Evolutionary conservation across 2,113 vertebrate genomes (phyloP).

Genomic region (Hemicordylus capensis): DNA sequence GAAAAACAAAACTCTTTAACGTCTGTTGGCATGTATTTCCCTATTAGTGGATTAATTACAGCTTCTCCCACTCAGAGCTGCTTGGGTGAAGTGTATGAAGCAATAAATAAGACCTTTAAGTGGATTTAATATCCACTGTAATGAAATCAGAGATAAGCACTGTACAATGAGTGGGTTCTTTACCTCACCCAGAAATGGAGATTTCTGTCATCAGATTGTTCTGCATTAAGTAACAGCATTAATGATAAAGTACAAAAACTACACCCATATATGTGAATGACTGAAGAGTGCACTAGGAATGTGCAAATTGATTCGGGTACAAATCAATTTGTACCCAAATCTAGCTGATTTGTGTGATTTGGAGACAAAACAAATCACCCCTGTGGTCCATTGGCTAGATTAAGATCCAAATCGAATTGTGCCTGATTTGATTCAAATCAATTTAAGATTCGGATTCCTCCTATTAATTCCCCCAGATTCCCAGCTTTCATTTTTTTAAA

Average conservation of each 20-base stretch:
- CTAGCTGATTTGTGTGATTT: no score
- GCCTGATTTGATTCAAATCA: no score
- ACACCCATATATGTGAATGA: background rate
- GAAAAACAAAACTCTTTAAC: conserved; percentile 25
- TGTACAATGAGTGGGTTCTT: background rate
- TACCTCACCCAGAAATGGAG: conserved; percentile 3
- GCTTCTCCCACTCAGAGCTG: conserved; percentile 2
- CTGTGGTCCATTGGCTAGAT: no score
- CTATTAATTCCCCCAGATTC: no score
- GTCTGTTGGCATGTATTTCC: background rate
- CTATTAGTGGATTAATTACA: conserved; percentile 47
- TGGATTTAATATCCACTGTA: conserved; percentile 6
- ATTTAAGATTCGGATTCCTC: no score
- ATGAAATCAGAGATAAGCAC: conserved; percentile 9
- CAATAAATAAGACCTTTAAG: background rate
- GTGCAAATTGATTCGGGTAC: no score
- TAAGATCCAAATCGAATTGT: no score
- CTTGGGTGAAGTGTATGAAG: conserved; percentile 4
- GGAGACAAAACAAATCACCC: no score
- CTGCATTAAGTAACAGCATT: conserved; percentile 3
- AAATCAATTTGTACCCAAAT: no score
- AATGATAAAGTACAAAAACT: conserved; percentile 26
- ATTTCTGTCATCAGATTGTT: background rate
- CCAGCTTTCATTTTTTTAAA: no score
- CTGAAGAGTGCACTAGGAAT: no score